phyloP scores from a whole-genome alignment of 35 echinoderm and acorn worm species.

The Holothuria glaberrima region DNA sequence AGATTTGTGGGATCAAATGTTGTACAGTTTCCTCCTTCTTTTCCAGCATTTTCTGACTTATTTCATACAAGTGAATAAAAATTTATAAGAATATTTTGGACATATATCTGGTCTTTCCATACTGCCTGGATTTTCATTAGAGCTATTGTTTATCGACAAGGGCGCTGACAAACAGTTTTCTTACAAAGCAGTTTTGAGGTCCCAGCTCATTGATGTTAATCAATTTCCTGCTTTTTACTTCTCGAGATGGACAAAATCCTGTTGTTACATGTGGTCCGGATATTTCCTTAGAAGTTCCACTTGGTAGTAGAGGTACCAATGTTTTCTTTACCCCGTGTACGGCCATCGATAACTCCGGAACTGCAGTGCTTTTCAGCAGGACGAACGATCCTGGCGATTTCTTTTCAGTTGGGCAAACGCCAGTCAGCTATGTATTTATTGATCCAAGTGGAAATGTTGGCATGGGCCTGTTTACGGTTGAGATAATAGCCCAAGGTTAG shows the following conservation, averaged over 20 bases:
- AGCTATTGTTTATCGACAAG: no score
- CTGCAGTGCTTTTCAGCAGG: background rate
- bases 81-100: no score
- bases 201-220: no score
- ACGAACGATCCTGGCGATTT: background rate
- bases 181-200: no score
- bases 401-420: background rate
- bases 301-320: background rate
- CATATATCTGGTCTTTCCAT: no score
- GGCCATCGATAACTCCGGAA: slow-evolving; percentile 6
- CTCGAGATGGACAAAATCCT: background rate
- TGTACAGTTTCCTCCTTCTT: no score
- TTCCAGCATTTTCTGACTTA: no score
- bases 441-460: background rate
- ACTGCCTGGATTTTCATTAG: no score
- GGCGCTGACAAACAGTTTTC: no score
- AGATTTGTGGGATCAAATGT: no score
- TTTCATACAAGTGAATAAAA: no score
- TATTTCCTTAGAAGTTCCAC: background rate
- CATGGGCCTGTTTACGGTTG: background rate
- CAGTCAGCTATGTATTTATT: background rate
- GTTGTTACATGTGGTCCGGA: background rate
- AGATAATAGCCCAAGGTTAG: background rate
- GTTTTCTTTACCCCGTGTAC: background rate
- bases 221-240: background rate